Evolutionary conservation across 2,888 invertebrate species (phyloP).

Genomic region (Parascotia fuliginaria): DNA sequence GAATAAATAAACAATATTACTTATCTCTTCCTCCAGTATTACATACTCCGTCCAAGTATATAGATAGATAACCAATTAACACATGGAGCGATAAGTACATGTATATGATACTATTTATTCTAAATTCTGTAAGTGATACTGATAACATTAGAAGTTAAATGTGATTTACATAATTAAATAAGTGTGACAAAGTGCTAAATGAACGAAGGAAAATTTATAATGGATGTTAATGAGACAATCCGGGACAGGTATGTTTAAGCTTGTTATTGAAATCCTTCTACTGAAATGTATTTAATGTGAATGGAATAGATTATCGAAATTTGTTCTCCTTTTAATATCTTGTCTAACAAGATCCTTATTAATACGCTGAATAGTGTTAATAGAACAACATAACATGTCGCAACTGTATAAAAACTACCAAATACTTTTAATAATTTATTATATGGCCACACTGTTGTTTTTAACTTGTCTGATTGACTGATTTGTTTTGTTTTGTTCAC

Average conservation of each 20-base stretch:
- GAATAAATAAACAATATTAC: conserved; percentile 39
- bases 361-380: too few species aligned
- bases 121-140: neutral
- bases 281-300: neutral
- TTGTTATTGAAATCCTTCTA: neutral
- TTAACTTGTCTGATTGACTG: neutral
- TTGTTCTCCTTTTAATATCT: too few species aligned
- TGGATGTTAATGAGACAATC: conserved; percentile 26
- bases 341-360: too few species aligned
- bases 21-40: conserved; percentile 37
- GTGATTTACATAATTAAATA: neutral
- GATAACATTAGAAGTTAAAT: neutral
- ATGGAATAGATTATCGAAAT: too few species aligned
- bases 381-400: neutral
- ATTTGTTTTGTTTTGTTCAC: too few species aligned
- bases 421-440: neutral
- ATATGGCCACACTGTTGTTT: neutral
- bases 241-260: conserved; percentile 24
- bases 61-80: conserved; percentile 41
- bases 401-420: neutral
- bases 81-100: conserved; percentile 12
- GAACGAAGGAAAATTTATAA: neutral
- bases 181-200: neutral
- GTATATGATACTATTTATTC: neutral
- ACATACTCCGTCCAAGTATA: conserved; percentile 16